A percentile compares a stretch with the other conserved stretches of the same genome.
Conservation (phyloP, 2,797 vertebrate genomes). For the Potorous gilbertii region DNA sequence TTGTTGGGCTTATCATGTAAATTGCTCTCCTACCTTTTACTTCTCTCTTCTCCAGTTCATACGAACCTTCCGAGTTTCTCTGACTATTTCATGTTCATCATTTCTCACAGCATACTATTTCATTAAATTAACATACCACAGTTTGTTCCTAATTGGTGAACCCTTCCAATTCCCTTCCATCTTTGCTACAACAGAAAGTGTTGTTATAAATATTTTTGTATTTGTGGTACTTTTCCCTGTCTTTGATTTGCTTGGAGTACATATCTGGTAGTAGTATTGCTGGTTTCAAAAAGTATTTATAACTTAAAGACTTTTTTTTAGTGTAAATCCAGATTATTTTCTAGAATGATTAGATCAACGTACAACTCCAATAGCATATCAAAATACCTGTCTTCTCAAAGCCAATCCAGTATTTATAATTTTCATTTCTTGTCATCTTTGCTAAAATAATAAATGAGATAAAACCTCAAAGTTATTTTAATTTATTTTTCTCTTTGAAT, state of each 20-base stretch:
- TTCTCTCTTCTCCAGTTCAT: neutral
- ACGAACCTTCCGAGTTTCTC: neutral
- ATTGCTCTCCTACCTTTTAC: neutral
- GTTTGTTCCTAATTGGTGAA: neutral
- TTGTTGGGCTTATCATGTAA: neutral
- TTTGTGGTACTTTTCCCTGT: neutral
- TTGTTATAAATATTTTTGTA: neutral
- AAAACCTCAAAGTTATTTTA: neutral
- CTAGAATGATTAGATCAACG: neutral
- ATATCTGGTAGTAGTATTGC: neutral
- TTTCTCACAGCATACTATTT: neutral
- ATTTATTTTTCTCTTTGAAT: neutral
- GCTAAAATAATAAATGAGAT: neutral
- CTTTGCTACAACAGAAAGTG: neutral
- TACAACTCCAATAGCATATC: neutral
- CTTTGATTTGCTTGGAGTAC: neutral
- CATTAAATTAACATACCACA: neutral
- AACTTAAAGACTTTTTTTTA: neutral
- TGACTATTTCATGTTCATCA: neutral
- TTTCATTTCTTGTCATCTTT: neutral
- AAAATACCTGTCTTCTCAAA: neutral
- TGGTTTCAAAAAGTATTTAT: neutral
- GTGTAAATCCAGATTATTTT: neutral
- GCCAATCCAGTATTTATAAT: neutral
- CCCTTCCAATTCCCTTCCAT: neutral